Evolutionary conservation across 2,113 vertebrate species (phyloP).

Genomic region (Myotis davidii): DNA sequence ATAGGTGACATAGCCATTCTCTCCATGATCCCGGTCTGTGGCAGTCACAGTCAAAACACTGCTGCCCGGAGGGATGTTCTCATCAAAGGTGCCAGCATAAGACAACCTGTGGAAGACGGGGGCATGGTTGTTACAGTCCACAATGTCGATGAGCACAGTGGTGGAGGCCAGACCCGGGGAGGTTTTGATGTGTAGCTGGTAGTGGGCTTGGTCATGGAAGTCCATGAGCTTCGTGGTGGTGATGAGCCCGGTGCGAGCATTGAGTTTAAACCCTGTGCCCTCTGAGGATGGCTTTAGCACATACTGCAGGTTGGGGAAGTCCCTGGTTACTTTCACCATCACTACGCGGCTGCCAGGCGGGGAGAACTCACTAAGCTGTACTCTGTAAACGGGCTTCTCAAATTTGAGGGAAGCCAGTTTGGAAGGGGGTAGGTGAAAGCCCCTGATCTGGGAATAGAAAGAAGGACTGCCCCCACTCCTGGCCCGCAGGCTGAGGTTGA

Average conservation of each 20-base stretch:
- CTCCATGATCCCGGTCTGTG: conserved; percentile 89
- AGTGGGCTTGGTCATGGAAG: conserved; percentile 87
- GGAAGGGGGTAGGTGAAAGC: conserved; percentile 89
- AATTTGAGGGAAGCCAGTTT: conserved; percentile 87
- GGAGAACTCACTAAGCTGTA: conserved; percentile 92
- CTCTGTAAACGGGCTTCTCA: conserved; percentile 88
- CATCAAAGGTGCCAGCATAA: conserved; percentile 89
- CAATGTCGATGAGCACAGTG: conserved; percentile 87
- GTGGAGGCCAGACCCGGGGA: conserved; percentile 85
- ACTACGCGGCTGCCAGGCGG: conserved; percentile 91
- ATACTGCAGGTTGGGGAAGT: conserved; percentile 87
- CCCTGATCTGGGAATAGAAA: conserved; percentile 86
- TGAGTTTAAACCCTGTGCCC: conserved; percentile 89
- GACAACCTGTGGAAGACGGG: conserved; percentile 89
- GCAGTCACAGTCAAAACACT: conserved; percentile 90
- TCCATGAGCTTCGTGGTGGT: conserved; percentile 89
- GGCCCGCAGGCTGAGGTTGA: conserved; percentile 95
- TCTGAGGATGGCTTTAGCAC: conserved; percentile 87
- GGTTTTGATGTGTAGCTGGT: conserved; percentile 91
- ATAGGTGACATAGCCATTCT: conserved; percentile 93
- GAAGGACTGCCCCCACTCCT: conserved; percentile 87
- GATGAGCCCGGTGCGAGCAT: conserved; percentile 91
- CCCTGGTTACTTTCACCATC: conserved; percentile 85
- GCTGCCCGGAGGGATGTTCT: conserved; percentile 92
- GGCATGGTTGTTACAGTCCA: conserved; percentile 93